Base-by-base conservation (phyloP, 2,113 vertebrate species). In the Labeo catla region DNA sequence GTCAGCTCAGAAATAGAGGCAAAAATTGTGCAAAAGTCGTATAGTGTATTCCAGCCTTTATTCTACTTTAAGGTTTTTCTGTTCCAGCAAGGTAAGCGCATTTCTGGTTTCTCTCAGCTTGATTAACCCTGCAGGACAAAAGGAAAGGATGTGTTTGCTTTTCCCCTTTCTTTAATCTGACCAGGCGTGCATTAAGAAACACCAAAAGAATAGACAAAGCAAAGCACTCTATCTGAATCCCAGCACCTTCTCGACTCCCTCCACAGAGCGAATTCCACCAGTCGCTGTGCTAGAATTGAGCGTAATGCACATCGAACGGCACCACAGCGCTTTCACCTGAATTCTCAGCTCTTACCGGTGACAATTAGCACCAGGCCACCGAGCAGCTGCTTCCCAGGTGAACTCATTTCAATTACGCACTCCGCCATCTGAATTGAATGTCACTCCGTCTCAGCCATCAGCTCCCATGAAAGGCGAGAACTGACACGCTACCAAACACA, bases 351-450 rank as follows among this genome's bases (percentile, higher is more conserved):
- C 34, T 72, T 84, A 87, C 77, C 73, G 88, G n/a, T 87, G 89
- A 90, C 90, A 91, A 91, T 90, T 87, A 91, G 76, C 91, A 87
- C 87, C 89, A 79, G 8, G 63, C n/a, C 77, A 57, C 83, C 5
- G 81, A 91, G 90, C 91, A 89, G 90, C 89, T 83, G 89, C 91
- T 92, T 93, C 92, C 89, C 91, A 93, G 91, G 91, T 92, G 93
- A 90, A 90, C 91, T 88, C 85, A 91, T 94, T 95, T 95, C 93
- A 94, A 94, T 94, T 93, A 93, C 72, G 87, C 76, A 74, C 84
- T 66, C 77, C 89, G 90, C 81, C 85, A 89, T 92, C 91, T 92
- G 91, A 89, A 92, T 87, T 88, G 91, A 90, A 91, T 93, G 91
- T 91, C 90, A 90, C 91, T 91, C 88, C 66, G 89, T 89, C 90